Evolutionary conservation across 2,113 vertebrate genomes (phyloP).

Genomic region (Peromyscus leucopus): DNA sequence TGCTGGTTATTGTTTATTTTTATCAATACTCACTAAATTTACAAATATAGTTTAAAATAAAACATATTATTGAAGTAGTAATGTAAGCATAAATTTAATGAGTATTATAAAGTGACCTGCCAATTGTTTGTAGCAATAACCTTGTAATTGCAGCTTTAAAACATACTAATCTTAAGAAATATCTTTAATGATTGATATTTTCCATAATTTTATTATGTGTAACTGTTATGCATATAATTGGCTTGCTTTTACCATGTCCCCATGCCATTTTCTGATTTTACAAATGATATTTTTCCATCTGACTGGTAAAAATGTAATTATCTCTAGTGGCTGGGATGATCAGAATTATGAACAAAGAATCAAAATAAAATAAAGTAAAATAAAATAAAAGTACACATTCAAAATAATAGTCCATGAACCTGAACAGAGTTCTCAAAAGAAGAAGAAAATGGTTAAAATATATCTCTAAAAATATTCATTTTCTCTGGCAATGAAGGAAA

Average conservation of each 20-base stretch:
- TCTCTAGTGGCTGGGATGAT: not conserved
- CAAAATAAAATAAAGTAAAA: not conserved
- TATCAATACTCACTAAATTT: constrained; percentile 42
- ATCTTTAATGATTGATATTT: not conserved
- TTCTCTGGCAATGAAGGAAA: not conserved
- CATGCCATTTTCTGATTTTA: not conserved
- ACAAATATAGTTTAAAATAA: constrained; percentile 37
- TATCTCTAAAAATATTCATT: not conserved
- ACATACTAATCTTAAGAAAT: constrained; percentile 16
- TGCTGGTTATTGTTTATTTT: constrained; percentile 50
- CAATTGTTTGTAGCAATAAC: constrained; percentile 19
- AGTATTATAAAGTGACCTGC: constrained; percentile 24
- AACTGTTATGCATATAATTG: not conserved
- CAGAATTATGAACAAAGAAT: not conserved
- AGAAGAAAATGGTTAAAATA: not conserved
- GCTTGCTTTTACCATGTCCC: not conserved
- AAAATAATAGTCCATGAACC: not conserved
- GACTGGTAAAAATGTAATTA: not conserved
- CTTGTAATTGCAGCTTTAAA: constrained; percentile 1
- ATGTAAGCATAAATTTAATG: not conserved
- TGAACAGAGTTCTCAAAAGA: not conserved
- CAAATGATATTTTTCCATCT: constrained; percentile 48
- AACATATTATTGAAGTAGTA: not conserved
- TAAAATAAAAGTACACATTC: not conserved
- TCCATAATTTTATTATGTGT: not conserved